These are phyloP conservation scores for Ylistrum balloti DNA, from an alignment of 1,140 invertebrate species.

Conservation along the genomic window DNA sequence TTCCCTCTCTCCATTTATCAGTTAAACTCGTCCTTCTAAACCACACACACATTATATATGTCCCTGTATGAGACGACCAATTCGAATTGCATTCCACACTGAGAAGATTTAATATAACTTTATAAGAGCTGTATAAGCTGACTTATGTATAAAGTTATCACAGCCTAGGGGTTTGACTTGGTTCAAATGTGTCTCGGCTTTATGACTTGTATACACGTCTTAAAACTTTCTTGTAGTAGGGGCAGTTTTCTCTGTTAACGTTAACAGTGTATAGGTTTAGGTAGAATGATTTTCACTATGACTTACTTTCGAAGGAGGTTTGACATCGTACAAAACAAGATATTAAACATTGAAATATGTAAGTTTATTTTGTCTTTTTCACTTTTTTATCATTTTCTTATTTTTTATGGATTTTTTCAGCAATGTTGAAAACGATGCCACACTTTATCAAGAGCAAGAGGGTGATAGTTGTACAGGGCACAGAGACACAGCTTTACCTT, in stretches of 20 bases:
- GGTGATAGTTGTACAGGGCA: neutral
- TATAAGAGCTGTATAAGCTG: neutral
- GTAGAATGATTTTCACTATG: no score
- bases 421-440: neutral
- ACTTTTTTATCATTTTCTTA: neutral
- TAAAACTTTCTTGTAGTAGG: neutral
- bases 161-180: neutral
- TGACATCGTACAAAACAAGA: no score
- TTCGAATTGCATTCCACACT: no score
- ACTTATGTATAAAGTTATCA: neutral
- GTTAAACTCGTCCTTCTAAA: no score
- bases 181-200: constrained; percentile 24
- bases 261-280: no score
- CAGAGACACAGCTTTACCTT: neutral
- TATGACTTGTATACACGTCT: neutral
- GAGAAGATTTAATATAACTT: neutral
- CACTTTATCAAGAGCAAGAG: neutral
- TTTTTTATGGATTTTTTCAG: neutral
- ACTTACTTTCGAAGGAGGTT: no score
- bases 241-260: neutral
- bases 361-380: no score
- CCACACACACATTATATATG: no score
- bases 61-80: no score
- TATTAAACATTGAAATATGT: no score
- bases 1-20: no score